A percentile compares a stretch with the other conserved stretches of the same genome.
These are phyloP conservation scores for Steinernema hermaphroditum DNA, from an alignment of 2,888 invertebrate species.

Conservation along the genomic window DNA sequence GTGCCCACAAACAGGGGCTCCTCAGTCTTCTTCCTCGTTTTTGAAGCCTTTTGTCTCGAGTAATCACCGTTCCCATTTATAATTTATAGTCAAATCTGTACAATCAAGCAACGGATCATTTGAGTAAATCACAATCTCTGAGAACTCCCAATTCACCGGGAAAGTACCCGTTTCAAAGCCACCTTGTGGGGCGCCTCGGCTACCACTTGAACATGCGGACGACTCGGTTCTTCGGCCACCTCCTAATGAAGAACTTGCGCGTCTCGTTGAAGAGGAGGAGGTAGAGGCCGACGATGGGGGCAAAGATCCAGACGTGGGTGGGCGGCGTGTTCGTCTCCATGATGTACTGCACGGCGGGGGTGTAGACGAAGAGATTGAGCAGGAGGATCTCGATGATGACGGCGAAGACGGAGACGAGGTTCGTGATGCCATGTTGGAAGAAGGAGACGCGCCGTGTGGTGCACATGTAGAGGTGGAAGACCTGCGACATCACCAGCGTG, in stretches of 20 bases:
- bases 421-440: slow-evolving; percentile 63
- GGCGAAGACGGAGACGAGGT: slow-evolving; percentile 63
- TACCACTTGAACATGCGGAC: slow-evolving; percentile 53
- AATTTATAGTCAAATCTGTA: too few relatives aligned
- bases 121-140: too few relatives aligned
- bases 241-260: slow-evolving; percentile 58
- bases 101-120: too few relatives aligned
- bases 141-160: slow-evolving; percentile 7
- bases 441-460: slow-evolving; percentile 65
- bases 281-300: slow-evolving; percentile 54
- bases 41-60: too few relatives aligned
- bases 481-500: slow-evolving; percentile 63
- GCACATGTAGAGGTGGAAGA: slow-evolving; percentile 65
- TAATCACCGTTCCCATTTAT: too few relatives aligned
- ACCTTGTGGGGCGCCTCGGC: background rate
- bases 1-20: too few relatives aligned
- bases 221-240: slow-evolving; percentile 44
- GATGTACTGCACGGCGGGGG: slow-evolving; percentile 63
- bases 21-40: too few relatives aligned
- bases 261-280: slow-evolving; percentile 61
- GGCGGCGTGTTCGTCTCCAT: slow-evolving; percentile 65
- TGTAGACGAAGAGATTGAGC: slow-evolving; percentile 64
- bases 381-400: slow-evolving; percentile 63
- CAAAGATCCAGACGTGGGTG: slow-evolving; percentile 54
- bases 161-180: slow-evolving; percentile 24